These are phyloP conservation scores for Cephonodes hylas DNA, from an alignment of 2,888 invertebrate genomes.

Conservation along the genomic window DNA sequence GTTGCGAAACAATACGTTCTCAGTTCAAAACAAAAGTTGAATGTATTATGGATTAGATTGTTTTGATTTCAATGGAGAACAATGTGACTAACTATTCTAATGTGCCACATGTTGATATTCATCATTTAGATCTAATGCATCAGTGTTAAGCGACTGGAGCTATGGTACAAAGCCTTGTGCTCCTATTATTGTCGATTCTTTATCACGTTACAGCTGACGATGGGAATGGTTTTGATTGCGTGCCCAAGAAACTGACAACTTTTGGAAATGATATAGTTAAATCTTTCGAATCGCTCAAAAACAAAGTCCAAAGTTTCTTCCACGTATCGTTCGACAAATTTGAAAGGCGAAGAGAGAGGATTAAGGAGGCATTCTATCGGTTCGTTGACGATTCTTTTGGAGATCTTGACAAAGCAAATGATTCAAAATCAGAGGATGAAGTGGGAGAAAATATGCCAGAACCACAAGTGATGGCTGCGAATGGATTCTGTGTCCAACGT, in stretches of 20 bases:
- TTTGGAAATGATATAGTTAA: not conserved
- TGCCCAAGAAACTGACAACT: not conserved
- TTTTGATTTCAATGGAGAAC: not conserved
- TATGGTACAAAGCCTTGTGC: not conserved
- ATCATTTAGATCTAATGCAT: not conserved
- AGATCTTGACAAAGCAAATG: constrained; percentile 4
- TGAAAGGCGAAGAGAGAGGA: constrained; percentile 22
- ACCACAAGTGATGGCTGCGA: constrained; percentile 23
- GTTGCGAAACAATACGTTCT: not conserved
- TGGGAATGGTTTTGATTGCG: not conserved
- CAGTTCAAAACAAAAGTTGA: not conserved
- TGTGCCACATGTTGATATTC: not conserved
- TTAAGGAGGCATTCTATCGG: constrained; percentile 30
- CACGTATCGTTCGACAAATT: constrained; percentile 9
- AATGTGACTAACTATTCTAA: not conserved
- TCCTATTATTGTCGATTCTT: not conserved
- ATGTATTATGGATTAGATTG: not conserved
- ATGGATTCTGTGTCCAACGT: constrained; percentile 38
- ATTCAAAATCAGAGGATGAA: not conserved
- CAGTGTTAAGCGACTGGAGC: not conserved
- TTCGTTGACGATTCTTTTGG: constrained; percentile 26
- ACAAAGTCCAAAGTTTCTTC: not conserved
- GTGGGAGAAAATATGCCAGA: constrained; percentile 11
- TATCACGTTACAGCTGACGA: not conserved
- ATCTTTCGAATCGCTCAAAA: not conserved